These are phyloP conservation scores for Clarias laeviceps DNA, from an alignment of 2,797 vertebrate genomes.

Conservation along the genomic window DNA sequence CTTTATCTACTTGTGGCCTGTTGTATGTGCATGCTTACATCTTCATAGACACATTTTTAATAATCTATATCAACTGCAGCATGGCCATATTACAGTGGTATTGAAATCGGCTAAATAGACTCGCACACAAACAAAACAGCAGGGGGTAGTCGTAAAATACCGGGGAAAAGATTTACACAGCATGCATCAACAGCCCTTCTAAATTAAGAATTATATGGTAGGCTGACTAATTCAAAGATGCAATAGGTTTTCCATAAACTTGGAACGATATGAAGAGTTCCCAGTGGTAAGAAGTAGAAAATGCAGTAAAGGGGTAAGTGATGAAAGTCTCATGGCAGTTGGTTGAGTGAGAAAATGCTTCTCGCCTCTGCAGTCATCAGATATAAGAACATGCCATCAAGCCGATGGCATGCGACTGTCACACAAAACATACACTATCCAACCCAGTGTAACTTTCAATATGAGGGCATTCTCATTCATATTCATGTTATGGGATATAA, in stretches of 20 bases:
- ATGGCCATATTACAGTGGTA: conserved; percentile 20
- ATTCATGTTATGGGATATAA: conserved; percentile 4
- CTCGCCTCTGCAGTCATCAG: conserved; percentile 18
- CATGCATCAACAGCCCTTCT: conserved; percentile 19
- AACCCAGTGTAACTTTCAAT: conserved; percentile 17
- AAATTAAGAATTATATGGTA: conserved; percentile 25
- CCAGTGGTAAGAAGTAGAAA: conserved; percentile 2
- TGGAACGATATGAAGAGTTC: conserved; percentile 10
- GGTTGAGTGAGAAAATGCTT: conserved; percentile 6
- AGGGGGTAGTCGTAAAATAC: conserved; percentile 32
- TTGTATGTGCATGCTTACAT: conserved; percentile 28
- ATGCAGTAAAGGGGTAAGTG: background rate
- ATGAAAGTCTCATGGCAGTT: background rate
- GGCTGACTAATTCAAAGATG: conserved; percentile 31
- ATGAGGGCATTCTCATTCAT: conserved; percentile 14
- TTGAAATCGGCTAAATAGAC: conserved; percentile 23
- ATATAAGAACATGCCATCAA: conserved; percentile 25
- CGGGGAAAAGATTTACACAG: conserved; percentile 20
- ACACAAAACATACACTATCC: conserved; percentile 23
- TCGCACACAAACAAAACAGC: conserved; percentile 38
- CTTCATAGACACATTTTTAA: conserved; percentile 16
- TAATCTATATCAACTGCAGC: conserved; percentile 28
- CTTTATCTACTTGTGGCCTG: conserved; percentile 30
- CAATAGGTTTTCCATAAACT: conserved; percentile 19
- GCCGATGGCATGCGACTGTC: background rate